These are phyloP conservation scores for Okamejei kenojei DNA, from an alignment of 2,797 vertebrate genomes.

Conservation along the genomic window DNA sequence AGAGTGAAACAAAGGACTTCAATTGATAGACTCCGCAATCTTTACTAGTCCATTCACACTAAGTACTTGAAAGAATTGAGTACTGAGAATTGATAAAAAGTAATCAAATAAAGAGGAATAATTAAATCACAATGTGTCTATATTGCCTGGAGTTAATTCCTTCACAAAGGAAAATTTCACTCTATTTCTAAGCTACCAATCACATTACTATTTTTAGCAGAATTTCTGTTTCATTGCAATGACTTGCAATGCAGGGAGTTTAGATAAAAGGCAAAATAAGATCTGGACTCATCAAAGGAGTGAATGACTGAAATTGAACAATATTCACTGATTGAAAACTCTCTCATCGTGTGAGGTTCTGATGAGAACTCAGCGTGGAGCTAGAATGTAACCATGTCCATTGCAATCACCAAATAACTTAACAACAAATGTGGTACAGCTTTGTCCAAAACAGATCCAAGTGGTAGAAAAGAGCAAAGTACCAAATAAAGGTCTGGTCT, in stretches of 20 bases:
- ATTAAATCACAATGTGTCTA: background rate
- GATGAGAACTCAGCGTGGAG: background rate
- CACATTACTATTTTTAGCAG: background rate
- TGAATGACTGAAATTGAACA: conserved; percentile 13
- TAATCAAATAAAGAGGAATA: background rate
- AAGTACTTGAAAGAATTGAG: background rate
- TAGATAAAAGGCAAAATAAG: background rate
- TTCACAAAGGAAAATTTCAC: background rate
- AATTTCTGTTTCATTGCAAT: background rate
- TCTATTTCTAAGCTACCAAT: background rate
- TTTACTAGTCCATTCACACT: background rate
- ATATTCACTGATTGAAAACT: background rate
- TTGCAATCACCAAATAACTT: background rate
- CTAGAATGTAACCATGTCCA: background rate
- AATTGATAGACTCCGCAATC: too few relatives aligned
- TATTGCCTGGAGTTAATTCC: background rate
- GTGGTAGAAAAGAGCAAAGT: background rate
- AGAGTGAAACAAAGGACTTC: background rate
- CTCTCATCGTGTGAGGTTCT: background rate
- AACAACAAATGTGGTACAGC: background rate
- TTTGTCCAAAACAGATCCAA: background rate
- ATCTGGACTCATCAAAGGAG: background rate
- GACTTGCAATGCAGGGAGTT: background rate
- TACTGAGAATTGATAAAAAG: background rate
- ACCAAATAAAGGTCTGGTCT: background rate